Evolutionary conservation across 2,888 invertebrate genomes (phyloP).

Genomic region (Thera britannica): DNA sequence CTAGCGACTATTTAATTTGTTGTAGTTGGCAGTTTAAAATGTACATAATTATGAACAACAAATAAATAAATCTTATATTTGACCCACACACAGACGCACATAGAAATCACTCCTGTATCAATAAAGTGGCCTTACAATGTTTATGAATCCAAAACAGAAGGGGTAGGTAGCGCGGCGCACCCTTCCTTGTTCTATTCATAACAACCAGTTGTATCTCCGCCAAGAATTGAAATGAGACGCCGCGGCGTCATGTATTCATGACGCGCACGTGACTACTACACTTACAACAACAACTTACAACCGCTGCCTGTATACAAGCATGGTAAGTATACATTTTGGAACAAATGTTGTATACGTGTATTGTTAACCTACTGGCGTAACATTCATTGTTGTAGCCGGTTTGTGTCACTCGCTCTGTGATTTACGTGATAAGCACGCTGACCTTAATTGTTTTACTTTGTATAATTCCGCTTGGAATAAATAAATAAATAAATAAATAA

Average conservation of each 20-base stretch:
- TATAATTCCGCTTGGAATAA: not conserved
- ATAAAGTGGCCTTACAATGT: too few species aligned
- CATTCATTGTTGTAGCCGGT: not conserved
- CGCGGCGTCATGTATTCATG: slow-evolving; percentile 19
- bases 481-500: too few species aligned
- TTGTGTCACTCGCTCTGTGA: not conserved
- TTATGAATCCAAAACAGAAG: too few species aligned
- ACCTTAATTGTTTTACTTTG: not conserved
- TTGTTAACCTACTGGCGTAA: not conserved
- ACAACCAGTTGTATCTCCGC: slow-evolving; percentile 21
- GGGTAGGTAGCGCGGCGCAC: slow-evolving; percentile 2
- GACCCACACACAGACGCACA: too few species aligned
- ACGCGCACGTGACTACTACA: slow-evolving; percentile 23
- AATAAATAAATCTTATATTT: too few species aligned
- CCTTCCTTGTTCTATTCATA: slow-evolving; percentile 21
- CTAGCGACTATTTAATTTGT: too few species aligned
- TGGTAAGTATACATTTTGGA: not conserved
- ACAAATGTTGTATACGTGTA: too few species aligned
- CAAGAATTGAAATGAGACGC: slow-evolving; percentile 25
- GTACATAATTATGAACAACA: too few species aligned
- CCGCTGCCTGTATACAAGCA: not conserved
- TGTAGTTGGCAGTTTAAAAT: too few species aligned
- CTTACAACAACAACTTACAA: not conserved
- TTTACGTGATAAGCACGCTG: slow-evolving; percentile 2
- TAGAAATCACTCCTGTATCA: too few species aligned